A percentile compares a stretch with the other conserved stretches of the same genome.
phyloP scores from a whole-genome alignment of 1,140 invertebrate genomes.

The Pollicipes pollicipes region DNA sequence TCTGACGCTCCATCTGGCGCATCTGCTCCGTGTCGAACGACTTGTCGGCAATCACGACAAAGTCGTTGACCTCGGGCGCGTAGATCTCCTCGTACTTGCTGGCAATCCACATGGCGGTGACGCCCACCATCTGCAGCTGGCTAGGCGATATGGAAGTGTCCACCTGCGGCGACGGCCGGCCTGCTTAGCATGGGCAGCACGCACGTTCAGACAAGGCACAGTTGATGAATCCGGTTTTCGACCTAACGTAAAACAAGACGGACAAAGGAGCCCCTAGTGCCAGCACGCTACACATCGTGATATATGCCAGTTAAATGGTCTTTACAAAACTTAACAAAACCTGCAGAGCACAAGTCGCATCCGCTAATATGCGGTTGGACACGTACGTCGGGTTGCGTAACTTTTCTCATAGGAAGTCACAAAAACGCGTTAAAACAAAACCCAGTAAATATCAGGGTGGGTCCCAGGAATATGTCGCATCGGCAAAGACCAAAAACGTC shows the following conservation, averaged over 20 bases:
- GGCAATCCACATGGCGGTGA: constrained; percentile 77
- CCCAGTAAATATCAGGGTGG: too few relatives aligned
- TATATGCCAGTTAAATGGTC: too few relatives aligned
- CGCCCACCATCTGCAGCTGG: constrained; percentile 73
- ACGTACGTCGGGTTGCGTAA: too few relatives aligned
- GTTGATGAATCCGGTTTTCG: background rate
- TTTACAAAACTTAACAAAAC: too few relatives aligned
- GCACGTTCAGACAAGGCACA: background rate
- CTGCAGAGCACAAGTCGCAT: too few relatives aligned
- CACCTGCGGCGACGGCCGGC: constrained; percentile 25
- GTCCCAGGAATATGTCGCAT: too few relatives aligned
- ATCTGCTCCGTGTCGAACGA: constrained; percentile 64
- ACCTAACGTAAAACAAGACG: constrained; percentile 6
- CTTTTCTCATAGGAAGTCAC: too few relatives aligned
- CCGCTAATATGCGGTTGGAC: too few relatives aligned
- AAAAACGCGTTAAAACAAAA: too few relatives aligned
- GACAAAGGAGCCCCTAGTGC: too few relatives aligned
- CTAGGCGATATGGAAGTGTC: constrained; percentile 39
- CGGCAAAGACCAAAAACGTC: too few relatives aligned
- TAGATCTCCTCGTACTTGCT: constrained; percentile 93
- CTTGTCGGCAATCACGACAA: constrained; percentile 81
- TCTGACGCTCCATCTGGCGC: constrained; percentile 61
- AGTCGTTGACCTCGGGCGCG: constrained; percentile 68
- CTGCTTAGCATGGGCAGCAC: background rate
- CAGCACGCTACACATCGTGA: too few relatives aligned